Percentiles rank a stretch among this genome's conserved stretches.
phyloP scores from a whole-genome alignment of 2,797 vertebrate genomes.

The Labeo calbasu region DNA sequence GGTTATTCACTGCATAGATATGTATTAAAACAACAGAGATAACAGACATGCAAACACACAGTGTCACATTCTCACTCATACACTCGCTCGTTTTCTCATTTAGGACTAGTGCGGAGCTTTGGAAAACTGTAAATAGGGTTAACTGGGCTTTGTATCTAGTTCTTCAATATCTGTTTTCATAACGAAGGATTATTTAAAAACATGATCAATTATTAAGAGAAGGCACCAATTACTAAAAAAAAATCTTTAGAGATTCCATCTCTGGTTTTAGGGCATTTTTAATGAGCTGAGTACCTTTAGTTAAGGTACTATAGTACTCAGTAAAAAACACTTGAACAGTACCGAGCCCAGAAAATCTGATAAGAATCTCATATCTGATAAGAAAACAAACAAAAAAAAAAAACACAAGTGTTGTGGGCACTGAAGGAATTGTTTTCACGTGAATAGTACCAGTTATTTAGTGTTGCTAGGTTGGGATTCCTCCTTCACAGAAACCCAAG shows the following conservation, averaged over 20 bases:
- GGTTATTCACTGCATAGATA: constrained; percentile 71
- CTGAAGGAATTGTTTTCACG: background rate
- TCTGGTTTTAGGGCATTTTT: constrained; percentile 9
- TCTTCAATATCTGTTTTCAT: constrained; percentile 6
- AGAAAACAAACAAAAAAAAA: background rate
- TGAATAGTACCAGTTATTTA: constrained; percentile 11
- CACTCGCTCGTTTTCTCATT: constrained; percentile 24
- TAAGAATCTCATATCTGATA: too few species aligned
- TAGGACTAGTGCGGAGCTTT: background rate
- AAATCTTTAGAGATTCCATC: constrained; percentile 28
- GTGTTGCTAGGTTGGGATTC: background rate
- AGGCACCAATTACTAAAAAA: constrained; percentile 25
- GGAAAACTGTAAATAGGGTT: constrained; percentile 6
- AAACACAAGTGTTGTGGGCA: background rate
- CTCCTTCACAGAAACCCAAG: constrained; percentile 8
- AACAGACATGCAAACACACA: constrained; percentile 44
- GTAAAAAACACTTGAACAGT: constrained; percentile 17
- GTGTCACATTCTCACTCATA: constrained; percentile 18
- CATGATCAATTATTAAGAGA: background rate
- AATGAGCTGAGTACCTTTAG: background rate
- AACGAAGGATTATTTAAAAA: background rate
- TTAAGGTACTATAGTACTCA: background rate
- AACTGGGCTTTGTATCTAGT: constrained; percentile 1
- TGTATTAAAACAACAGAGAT: constrained; percentile 57
- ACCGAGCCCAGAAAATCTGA: background rate